These are phyloP conservation scores for Trogon melanurus DNA, from an alignment of 2,113 vertebrate genomes.

Conservation along the genomic window DNA sequence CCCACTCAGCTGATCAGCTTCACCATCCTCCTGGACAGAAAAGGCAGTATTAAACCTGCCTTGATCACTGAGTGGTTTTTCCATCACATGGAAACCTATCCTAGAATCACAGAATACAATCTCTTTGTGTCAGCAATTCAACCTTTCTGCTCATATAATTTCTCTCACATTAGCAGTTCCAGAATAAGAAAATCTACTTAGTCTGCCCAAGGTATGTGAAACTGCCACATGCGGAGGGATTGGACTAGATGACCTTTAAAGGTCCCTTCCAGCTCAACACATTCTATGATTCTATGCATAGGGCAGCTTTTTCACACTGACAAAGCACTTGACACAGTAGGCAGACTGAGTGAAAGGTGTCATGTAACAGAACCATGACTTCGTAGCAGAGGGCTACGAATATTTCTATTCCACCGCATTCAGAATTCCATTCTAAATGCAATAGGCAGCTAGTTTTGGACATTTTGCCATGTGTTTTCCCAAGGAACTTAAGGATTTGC, in stretches of 20 bases:
- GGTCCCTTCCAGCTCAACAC: too few species aligned
- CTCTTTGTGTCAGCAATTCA: not conserved
- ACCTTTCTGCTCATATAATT: not conserved
- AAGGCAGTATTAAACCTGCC: not conserved
- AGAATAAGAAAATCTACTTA: not conserved
- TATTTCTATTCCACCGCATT: not conserved
- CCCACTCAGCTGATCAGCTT: not conserved
- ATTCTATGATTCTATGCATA: too few species aligned
- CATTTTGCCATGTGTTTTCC: not conserved
- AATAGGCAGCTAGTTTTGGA: not conserved
- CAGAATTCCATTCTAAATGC: not conserved
- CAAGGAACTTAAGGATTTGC: not conserved
- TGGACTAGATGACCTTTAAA: too few species aligned
- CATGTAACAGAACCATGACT: not conserved
- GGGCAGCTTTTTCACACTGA: accelerated
- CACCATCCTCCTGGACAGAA: not conserved
- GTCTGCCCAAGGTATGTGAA: not conserved
- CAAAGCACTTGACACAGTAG: not conserved
- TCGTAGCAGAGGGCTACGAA: not conserved
- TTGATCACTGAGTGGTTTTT: not conserved
- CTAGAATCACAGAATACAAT: not conserved
- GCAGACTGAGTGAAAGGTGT: not conserved
- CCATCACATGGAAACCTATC: not conserved
- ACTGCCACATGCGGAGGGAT: not conserved
- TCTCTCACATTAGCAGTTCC: not conserved